phyloP scores from a whole-genome alignment of 2,797 vertebrate genomes.

The Platyrinchus mystaceus region DNA sequence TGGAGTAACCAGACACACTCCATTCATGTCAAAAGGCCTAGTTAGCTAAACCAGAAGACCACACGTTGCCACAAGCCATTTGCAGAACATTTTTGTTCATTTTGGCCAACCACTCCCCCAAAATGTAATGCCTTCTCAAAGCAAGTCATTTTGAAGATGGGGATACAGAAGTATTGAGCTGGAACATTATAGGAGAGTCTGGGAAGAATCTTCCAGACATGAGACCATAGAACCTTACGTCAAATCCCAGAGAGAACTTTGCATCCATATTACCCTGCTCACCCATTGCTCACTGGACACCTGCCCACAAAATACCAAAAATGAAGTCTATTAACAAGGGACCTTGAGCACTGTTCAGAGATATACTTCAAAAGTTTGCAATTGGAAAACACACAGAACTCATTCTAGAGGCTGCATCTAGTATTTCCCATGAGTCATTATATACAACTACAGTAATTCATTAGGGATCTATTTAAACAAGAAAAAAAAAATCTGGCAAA shows the following conservation, averaged over 20 bases:
- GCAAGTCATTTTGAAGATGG: background rate
- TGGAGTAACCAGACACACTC: background rate
- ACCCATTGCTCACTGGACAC: background rate
- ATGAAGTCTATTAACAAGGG: background rate
- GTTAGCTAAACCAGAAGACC: background rate
- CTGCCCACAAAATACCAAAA: background rate
- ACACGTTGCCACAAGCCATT: background rate
- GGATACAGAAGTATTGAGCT: background rate
- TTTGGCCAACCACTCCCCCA: background rate
- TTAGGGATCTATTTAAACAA: conserved; percentile 36
- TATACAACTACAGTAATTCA: conserved; percentile 3
- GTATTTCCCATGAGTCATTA: background rate
- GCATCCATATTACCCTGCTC: background rate
- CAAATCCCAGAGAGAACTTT: background rate
- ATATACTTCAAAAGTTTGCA: background rate
- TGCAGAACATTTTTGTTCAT: background rate
- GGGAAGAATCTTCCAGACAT: background rate
- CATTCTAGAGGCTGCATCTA: background rate
- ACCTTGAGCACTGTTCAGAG: background rate
- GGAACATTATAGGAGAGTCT: background rate
- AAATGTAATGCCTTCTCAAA: background rate
- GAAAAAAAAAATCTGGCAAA: conserved; percentile 9
- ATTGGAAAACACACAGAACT: background rate
- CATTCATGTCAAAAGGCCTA: background rate
- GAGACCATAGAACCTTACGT: background rate